Conservation (phyloP, 2,797 vertebrate genomes). For the Aythya fuligula region DNA sequence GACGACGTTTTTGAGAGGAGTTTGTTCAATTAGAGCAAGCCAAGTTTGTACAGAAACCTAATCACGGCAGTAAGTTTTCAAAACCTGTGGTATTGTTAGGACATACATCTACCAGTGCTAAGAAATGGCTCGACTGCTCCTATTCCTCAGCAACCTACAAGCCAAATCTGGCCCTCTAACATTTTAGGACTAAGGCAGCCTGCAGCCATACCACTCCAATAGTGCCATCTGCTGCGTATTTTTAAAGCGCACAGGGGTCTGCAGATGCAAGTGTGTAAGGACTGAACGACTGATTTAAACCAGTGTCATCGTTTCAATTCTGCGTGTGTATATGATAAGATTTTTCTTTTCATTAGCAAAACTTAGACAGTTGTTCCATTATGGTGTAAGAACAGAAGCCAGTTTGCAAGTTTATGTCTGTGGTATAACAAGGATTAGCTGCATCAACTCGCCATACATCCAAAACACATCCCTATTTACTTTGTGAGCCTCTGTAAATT, state of each 20-base stretch:
- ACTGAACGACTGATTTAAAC: background rate
- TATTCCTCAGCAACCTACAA: background rate
- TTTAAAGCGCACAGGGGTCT: background rate
- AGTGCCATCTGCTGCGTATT: conserved; percentile 53
- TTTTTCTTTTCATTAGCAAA: background rate
- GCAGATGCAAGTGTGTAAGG: background rate
- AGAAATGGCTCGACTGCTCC: background rate
- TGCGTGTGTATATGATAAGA: background rate
- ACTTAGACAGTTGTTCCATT: background rate
- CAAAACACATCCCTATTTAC: background rate
- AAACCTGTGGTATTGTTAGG: background rate
- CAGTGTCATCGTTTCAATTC: background rate
- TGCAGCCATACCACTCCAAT: background rate
- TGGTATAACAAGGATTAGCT: background rate
- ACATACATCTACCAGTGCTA: background rate
- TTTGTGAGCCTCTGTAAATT: background rate
- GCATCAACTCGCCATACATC: background rate
- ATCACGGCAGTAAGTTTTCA: background rate
- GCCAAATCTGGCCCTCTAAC: background rate
- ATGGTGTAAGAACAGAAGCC: background rate
- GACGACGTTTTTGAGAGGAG: background rate
- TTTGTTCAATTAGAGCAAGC: conserved; percentile 19
- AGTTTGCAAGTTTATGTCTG: background rate
- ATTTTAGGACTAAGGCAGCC: background rate
- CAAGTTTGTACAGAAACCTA: conserved; percentile 8